phyloP scores from a whole-genome alignment of 2,888 invertebrate species.

The Heliconius ismenius region DNA sequence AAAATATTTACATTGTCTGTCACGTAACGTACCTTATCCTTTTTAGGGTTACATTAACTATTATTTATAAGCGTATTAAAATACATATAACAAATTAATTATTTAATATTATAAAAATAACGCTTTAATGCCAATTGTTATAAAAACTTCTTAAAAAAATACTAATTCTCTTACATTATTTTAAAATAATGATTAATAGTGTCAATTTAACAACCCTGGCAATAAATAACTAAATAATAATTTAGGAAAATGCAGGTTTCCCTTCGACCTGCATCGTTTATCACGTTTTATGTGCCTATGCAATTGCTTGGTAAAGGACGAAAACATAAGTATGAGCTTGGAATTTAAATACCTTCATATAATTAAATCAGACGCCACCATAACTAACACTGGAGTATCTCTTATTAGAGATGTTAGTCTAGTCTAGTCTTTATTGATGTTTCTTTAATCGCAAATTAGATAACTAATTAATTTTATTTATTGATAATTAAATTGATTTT shows the following conservation, averaged over 20 bases:
- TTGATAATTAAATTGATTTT: background rate
- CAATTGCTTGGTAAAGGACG: constrained; percentile 14
- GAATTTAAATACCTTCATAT: constrained; percentile 2
- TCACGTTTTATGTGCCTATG: constrained; percentile 28
- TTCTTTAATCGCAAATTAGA: background rate
- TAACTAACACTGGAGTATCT: background rate
- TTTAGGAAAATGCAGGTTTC: constrained; percentile 29
- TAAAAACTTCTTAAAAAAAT: background rate
- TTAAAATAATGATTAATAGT: no score
- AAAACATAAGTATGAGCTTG: background rate
- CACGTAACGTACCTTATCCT: constrained; percentile 9
- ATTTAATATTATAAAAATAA: background rate
- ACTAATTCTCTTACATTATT: background rate
- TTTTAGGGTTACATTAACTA: constrained; percentile 11
- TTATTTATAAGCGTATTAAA: background rate
- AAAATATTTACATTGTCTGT: constrained; percentile 29
- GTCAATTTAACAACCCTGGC: background rate
- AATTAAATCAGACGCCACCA: background rate
- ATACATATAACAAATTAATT: background rate
- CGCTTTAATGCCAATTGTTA: background rate
- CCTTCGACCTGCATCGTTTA: constrained; percentile 31
- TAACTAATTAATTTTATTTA: background rate
- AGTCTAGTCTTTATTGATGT: background rate
- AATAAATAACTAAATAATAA: constrained; percentile 14
- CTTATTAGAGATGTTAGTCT: background rate